A percentile compares a stretch with the other conserved stretches of the same genome.
Evolutionary conservation across 1,140 invertebrate species (phyloP).

Genomic region (Vollenhovia emeryi): DNA sequence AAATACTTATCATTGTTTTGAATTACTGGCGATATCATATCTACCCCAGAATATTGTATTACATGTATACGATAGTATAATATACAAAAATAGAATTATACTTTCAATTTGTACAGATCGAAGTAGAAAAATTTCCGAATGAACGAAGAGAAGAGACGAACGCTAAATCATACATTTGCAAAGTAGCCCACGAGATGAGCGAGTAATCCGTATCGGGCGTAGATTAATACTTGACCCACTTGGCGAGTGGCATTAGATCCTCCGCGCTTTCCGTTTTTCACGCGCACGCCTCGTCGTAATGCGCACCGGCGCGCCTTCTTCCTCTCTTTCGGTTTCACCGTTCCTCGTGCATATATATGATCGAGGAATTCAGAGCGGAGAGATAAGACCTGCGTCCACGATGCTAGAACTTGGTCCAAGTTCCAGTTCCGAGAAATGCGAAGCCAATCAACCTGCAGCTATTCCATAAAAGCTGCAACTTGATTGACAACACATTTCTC

Average conservation of each 20-base stretch:
- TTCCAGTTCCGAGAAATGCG: too few relatives aligned
- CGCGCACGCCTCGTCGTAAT: background rate
- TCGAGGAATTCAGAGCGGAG: slow-evolving; percentile 19
- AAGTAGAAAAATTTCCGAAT: background rate
- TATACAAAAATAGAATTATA: too few relatives aligned
- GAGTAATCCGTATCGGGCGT: background rate
- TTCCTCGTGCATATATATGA: background rate
- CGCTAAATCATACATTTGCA: background rate
- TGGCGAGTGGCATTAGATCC: background rate
- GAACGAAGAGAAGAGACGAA: background rate
- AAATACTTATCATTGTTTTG: too few relatives aligned
- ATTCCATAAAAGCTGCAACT: too few relatives aligned
- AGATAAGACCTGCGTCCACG: too few relatives aligned
- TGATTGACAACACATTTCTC: too few relatives aligned
- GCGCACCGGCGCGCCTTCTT: background rate
- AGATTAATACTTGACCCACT: background rate
- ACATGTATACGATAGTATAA: too few relatives aligned
- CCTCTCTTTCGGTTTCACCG: background rate
- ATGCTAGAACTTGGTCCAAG: too few relatives aligned
- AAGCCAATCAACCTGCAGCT: too few relatives aligned
- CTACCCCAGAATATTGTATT: too few relatives aligned
- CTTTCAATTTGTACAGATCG: background rate
- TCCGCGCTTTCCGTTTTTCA: slow-evolving; percentile 23
- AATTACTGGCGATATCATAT: too few relatives aligned
- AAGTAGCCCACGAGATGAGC: background rate